phyloP scores from a whole-genome alignment of 2,113 vertebrate genomes.

The Nettapus auritus region DNA sequence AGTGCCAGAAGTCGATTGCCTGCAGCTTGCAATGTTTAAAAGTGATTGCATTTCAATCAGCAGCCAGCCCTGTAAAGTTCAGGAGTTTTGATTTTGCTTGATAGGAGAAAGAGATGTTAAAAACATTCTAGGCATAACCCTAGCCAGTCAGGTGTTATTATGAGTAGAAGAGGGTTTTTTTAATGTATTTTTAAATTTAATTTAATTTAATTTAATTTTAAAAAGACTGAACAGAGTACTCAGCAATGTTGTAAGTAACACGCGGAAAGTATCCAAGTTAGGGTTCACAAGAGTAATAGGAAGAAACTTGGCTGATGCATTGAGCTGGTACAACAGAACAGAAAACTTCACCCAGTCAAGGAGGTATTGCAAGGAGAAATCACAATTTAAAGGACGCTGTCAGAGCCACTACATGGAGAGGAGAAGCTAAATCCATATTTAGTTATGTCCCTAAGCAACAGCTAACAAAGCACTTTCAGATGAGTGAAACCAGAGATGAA shows the following conservation, averaged over 20 bases:
- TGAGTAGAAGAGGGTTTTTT: not conserved
- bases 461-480: not conserved
- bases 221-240: not conserved
- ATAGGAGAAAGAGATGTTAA: not conserved
- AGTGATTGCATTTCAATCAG: not conserved
- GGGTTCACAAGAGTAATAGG: not conserved
- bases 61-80: not conserved
- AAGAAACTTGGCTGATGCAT: not conserved
- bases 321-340: not conserved
- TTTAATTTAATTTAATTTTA: too few species aligned
- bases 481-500: not conserved
- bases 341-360: not conserved
- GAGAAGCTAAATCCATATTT: not conserved
- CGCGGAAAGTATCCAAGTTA: not conserved
- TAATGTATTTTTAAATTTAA: too few species aligned
- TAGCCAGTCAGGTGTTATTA: not conserved
- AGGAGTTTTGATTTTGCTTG: not conserved
- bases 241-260: not conserved
- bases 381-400: not conserved
- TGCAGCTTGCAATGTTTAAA: not conserved
- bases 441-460: not conserved
- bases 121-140: not conserved
- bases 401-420: not conserved
- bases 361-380: not conserved
- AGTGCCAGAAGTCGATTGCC: rapidly evolving